Conservation (phyloP, 1,140 invertebrate species). For the Agrilus planipennis region DNA sequence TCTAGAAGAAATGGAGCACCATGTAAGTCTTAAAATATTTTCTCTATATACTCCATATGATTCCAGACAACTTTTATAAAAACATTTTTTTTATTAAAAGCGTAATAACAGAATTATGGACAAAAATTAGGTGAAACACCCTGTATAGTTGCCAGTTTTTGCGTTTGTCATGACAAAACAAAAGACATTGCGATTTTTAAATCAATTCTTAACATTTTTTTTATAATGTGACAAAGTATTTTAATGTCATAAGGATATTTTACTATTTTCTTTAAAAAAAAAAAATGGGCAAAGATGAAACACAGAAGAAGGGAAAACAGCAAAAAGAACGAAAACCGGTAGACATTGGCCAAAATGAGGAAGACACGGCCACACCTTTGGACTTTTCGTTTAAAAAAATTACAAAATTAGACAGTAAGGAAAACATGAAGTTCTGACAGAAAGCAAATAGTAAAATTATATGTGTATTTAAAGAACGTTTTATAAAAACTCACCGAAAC, state of each 20-base stretch:
- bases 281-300: not conserved
- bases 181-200: too few species aligned
- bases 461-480: constrained; percentile 7
- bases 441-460: not conserved
- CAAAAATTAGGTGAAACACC: too few species aligned
- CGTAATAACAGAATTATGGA: too few species aligned
- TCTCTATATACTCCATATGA: too few species aligned
- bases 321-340: constrained; percentile 6
- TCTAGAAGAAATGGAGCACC: too few species aligned
- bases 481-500: too few species aligned
- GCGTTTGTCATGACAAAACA: too few species aligned
- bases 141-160: too few species aligned
- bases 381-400: constrained; percentile 12
- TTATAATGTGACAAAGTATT: not conserved
- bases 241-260: not conserved
- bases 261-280: not conserved
- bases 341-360: constrained; percentile 12
- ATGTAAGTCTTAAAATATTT: too few species aligned
- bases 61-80: too few species aligned
- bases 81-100: too few species aligned
- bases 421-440: not conserved
- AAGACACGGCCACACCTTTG: constrained; percentile 9
- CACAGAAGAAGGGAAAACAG: too few species aligned
- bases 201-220: not conserved
- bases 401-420: constrained; percentile 8